These are phyloP conservation scores for Mobula birostris DNA, from an alignment of 2,113 vertebrate genomes.

Conservation along the genomic window DNA sequence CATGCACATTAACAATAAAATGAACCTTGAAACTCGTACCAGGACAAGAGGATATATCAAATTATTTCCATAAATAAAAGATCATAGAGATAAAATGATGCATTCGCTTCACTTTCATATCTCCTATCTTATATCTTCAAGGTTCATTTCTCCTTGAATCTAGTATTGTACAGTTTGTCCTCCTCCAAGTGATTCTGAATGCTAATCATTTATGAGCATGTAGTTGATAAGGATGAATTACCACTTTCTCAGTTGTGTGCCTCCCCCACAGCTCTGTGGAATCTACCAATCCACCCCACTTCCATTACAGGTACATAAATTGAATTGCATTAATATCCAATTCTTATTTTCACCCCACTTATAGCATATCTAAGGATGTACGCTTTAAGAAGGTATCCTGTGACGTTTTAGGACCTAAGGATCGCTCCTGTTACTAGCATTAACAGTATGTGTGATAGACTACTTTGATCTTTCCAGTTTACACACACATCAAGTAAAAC, in stretches of 20 bases:
- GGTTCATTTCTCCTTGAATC: not conserved
- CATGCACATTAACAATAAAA: too few species aligned
- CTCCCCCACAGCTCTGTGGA: not conserved
- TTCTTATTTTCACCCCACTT: not conserved
- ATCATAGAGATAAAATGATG: not conserved
- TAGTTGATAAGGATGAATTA: not conserved
- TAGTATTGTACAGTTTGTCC: not conserved
- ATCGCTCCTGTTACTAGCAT: too few species aligned
- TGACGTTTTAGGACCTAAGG: too few species aligned
- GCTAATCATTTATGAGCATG: not conserved
- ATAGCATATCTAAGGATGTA: not conserved
- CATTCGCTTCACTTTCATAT: not conserved
- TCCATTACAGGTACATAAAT: not conserved
- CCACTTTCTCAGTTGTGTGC: too few species aligned
- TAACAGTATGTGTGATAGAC: not conserved
- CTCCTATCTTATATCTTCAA: too few species aligned
- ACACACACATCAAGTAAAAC: not conserved
- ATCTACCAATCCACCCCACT: not conserved
- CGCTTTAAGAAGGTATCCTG: not conserved
- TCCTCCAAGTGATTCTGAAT: not conserved
- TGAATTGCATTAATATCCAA: not conserved
- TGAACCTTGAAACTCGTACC: too few species aligned
- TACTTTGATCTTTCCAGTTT: not conserved
- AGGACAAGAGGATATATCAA: not conserved
- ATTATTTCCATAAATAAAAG: not conserved